phyloP scores from a whole-genome alignment of 2,113 vertebrate species.

The Bubo scandiacus region DNA sequence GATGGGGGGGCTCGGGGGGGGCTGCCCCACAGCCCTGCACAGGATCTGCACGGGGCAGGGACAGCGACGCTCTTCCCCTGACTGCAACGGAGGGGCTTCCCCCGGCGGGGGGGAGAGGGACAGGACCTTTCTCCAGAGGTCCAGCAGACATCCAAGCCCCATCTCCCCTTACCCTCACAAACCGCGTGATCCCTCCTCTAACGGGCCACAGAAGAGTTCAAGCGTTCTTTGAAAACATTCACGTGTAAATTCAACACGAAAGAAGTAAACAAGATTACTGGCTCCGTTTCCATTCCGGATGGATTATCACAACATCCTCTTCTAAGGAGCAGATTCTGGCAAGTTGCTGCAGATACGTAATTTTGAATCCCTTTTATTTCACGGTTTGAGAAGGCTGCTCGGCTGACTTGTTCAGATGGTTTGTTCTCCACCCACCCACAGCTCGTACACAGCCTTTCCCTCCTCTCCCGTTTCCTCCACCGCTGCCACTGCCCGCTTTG shows the following conservation, averaged over 20 bases:
- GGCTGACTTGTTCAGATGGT: neutral
- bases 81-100: accelerated
- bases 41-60: neutral
- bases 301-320: slow-evolving; percentile 24
- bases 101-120: accelerated
- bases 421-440: neutral
- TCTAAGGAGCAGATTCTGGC: neutral
- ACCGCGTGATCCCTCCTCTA: neutral
- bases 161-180: accelerated
- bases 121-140: neutral
- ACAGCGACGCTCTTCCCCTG: neutral
- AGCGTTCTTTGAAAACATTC: neutral
- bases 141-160: neutral
- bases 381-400: accelerated
- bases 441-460: neutral
- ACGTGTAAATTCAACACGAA: accelerated
- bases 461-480: neutral
- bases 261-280: neutral
- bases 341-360: accelerated
- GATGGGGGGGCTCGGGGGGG: neutral
- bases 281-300: neutral
- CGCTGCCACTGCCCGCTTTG: neutral
- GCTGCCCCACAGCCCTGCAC: neutral
- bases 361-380: accelerated
- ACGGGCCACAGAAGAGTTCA: accelerated